Percentiles rank a stretch among this genome's conserved stretches.
Evolutionary conservation across 1,140 invertebrate genomes (phyloP).

Genomic region (Mizuhopecten yessoensis): DNA sequence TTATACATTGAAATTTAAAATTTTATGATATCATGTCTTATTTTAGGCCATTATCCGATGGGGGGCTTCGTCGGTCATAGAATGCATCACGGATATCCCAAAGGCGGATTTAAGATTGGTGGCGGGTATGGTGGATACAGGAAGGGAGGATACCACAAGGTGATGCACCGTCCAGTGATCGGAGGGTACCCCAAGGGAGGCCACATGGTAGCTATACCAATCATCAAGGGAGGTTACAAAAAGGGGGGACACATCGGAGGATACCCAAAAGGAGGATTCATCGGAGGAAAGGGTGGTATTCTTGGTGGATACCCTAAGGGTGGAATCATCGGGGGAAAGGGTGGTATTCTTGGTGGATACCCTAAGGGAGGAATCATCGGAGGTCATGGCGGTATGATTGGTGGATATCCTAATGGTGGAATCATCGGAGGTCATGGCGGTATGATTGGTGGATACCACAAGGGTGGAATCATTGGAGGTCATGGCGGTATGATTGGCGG

Average conservation of each 20-base stretch:
- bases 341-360: neutral
- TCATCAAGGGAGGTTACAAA: neutral
- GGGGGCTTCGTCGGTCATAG: neutral
- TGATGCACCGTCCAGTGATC: neutral
- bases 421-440: neutral
- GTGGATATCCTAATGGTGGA: neutral
- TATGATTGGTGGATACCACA: neutral
- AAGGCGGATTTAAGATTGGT: neutral
- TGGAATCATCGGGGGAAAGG: neutral
- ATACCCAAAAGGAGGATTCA: neutral
- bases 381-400: neutral
- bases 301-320: neutral
- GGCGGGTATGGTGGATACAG: neutral
- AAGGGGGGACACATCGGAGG: neutral
- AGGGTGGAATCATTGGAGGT: neutral
- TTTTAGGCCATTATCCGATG: neutral
- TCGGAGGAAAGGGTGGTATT: neutral
- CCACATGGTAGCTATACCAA: neutral
- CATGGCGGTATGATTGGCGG: neutral
- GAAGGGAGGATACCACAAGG: neutral
- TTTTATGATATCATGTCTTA: neutral
- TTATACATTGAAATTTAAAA: no score
- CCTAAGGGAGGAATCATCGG: neutral
- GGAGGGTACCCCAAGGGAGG: neutral
- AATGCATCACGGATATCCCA: neutral